A percentile compares a stretch with the other conserved stretches of the same genome.
Evolutionary conservation across 1,140 invertebrate genomes (phyloP).

Genomic region (Linepithema humile): DNA sequence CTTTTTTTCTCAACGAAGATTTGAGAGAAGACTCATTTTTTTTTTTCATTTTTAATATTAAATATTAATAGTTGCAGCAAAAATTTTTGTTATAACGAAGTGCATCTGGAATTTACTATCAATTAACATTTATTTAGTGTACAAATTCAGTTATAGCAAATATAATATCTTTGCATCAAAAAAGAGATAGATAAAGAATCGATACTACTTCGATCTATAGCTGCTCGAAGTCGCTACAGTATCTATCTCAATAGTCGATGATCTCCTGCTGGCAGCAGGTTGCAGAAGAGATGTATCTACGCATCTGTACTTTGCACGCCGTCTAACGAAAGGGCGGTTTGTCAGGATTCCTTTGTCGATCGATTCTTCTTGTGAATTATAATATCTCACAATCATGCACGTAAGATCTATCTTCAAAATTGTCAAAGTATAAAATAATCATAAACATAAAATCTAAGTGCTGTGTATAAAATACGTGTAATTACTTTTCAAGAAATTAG

Average conservation of each 20-base stretch:
- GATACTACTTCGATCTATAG: too few relatives aligned
- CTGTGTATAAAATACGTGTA: not conserved
- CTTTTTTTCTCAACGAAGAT: not conserved
- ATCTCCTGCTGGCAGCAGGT: constrained; percentile 4
- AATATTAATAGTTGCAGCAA: too few relatives aligned
- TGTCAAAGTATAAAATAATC: not conserved
- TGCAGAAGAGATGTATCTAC: not conserved
- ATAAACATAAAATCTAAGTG: too few relatives aligned
- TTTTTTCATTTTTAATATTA: not conserved
- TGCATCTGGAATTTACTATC: too few relatives aligned
- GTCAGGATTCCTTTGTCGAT: constrained; percentile 1
- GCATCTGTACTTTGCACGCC: constrained; percentile 8
- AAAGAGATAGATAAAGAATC: not conserved
- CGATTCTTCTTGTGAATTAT: not conserved
- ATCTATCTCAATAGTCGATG: not conserved
- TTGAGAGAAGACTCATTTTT: not conserved
- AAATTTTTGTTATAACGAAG: too few relatives aligned
- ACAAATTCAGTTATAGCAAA: not conserved
- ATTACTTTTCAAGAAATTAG: not conserved
- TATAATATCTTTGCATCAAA: not conserved
- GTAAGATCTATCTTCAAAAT: too few relatives aligned
- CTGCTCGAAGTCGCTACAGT: too few relatives aligned
- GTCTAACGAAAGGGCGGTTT: constrained; percentile 27
- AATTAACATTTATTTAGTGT: too few relatives aligned
- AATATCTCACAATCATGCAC: not conserved